Conservation (phyloP, 2,888 invertebrate genomes). For the Noctuana brunneofusca region DNA sequence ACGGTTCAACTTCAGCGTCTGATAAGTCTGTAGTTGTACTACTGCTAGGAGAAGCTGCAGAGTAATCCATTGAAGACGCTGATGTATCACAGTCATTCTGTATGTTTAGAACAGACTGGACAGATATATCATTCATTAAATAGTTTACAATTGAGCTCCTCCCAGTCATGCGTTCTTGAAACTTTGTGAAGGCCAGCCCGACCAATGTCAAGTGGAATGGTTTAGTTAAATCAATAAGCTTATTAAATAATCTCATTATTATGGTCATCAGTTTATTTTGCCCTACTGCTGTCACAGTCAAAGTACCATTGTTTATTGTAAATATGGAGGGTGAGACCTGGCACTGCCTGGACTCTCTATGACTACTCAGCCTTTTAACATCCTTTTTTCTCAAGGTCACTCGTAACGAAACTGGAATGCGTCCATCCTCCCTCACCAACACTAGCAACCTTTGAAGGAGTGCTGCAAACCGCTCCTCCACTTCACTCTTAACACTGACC, state of each 20-base stretch:
- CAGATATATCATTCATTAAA: slow-evolving; percentile 89
- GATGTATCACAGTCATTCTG: slow-evolving; percentile 82
- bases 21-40: slow-evolving; percentile 83
- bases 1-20: slow-evolving; percentile 88
- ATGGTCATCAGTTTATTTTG: slow-evolving; percentile 86
- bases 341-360: slow-evolving; percentile 89
- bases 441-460: slow-evolving; percentile 87
- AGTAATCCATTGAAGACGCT: slow-evolving; percentile 74
- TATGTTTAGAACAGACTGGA: slow-evolving; percentile 88
- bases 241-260: slow-evolving; percentile 89
- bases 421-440: slow-evolving; percentile 89
- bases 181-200: slow-evolving; percentile 92
- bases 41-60: slow-evolving; percentile 74
- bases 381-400: slow-evolving; percentile 89
- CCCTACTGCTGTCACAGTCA: slow-evolving; percentile 78
- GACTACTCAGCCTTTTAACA: slow-evolving; percentile 85
- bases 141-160: slow-evolving; percentile 89
- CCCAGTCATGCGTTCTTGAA: slow-evolving; percentile 87
- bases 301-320: slow-evolving; percentile 72
- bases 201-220: slow-evolving; percentile 91
- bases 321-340: slow-evolving; percentile 87
- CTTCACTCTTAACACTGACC: slow-evolving; percentile 88
- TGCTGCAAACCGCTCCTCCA: slow-evolving; percentile 87
- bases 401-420: slow-evolving; percentile 89
- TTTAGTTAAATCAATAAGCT: slow-evolving; percentile 87